Evolutionary conservation across 2,888 invertebrate species (phyloP), one percentile per base, ranked within the genome.

Genomic region (Tipula confusa): DNA sequence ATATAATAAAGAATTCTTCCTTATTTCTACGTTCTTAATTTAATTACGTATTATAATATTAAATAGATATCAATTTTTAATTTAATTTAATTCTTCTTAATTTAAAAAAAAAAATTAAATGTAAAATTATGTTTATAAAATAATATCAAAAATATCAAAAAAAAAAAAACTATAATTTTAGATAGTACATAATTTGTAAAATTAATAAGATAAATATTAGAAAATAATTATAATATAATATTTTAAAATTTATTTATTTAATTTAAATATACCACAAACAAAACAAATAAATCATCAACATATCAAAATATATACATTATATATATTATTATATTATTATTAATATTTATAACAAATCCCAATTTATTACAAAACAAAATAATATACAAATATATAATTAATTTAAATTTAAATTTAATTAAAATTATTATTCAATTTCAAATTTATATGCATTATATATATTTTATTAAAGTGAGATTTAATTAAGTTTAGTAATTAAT

Each of bases 391-490:
- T 64, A n/a, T n/a, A 24, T 48, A 18, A 48, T 7, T 24, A 64
- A 64, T 64, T 64, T 38, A 38, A 38, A 38, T 38, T 38, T 64
- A 24, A 64, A 64, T 64, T 64, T 64, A 64, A 64, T 64, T 64
- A 64, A 64, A 64, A 64, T 64, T 64, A 64, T 64, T 64, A 64
- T 24, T 7, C 24, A 38, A 31, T 31, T 5, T 31, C 7, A 31
- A 5, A 31, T 31, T 31, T 31, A 31, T n/a, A n/a, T n/a, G n/a
- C 31, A 31, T 3, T 31, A 31, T 5, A 31, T n/a, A n/a, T n/a
- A 38, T 43, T 43, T 43, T 64, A 24, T 11, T 24, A 64, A 64
- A 64, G 64, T 64, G 64, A 64, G 64, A 24, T 64, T 64, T 64
- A 64, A 43, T 24, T 64, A 64, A 24, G 24, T 9, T 24, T 64